Evolutionary conservation across 2,797 vertebrate species (phyloP), one percentile per base, ranked within the genome.

Genomic region (Oophaga sylvatica): DNA sequence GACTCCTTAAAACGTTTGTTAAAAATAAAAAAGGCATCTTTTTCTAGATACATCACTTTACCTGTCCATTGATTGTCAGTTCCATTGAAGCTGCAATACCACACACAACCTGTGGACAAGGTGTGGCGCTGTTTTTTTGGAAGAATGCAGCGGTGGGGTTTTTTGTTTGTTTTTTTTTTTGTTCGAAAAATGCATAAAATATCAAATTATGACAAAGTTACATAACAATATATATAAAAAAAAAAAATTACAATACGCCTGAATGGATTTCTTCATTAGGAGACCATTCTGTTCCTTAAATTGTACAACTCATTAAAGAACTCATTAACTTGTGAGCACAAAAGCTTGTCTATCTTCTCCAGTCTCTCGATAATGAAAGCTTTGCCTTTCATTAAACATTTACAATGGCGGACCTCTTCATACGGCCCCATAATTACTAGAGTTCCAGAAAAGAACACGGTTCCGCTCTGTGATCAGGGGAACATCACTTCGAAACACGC

Each of bases 251-350:
- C 56, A 56, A 75, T 71, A 56, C 67, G 12, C 19, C 26, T 73
- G 63, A 81, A 62, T 63, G 57, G n/a, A 31, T 80, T 78, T 83
- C 73, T 20, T 57, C 76, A 84, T 84, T 79, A 80, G 59, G 22
- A 63, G 53, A 45, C 19, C 12, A 45, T 79, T 73, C 82, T 65
- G 82, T 70, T 67, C 70, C 31, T 41, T 60, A 22, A 81, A 87
- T 83, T 83, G 80, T 31, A 59, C 65, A 82, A 68, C 71, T 86
- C 84, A 86, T 89, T 89, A 85, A 81, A 41, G 53, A 77, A 77
- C 87, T 86, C 83, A 82, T 89, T 89, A 85, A 70, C 48, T 85
- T 78, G 22, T 22, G 16, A 67, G 59, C 45, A 88, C 83, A 88
- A 88, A 81, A n/a, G 31, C 79, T 77, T 80, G 76, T 62, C 68